Base-by-base conservation (phyloP, 2,113 vertebrate genomes). In the Pygoscelis adeliae region DNA sequence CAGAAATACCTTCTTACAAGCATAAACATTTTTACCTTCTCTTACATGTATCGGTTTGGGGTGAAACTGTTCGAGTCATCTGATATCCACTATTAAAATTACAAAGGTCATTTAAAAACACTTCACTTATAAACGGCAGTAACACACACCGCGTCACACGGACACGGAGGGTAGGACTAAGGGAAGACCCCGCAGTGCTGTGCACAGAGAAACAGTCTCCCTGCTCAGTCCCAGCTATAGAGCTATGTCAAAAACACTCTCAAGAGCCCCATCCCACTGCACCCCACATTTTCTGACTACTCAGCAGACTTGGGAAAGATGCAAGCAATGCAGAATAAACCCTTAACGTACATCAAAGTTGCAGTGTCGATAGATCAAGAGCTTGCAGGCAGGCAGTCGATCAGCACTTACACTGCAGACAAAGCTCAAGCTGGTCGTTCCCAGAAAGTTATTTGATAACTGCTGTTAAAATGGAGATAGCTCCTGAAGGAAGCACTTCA, bases 381-480 rank as follows among this genome's bases (percentile, higher is more conserved):
- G 78, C 85, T 95, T 58, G 78, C 67, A 70, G 62, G 82, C 82
- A 77, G 71, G 58, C 5, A 1, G 79, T 83, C 71, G 8, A 87
- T 97, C 55, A 81, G 86, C 83, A 78, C 55, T 94, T 89, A 86
- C 6, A 4, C n/a, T 66, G 67, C 85, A 93, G 83, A 85, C 62
- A 66, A 78, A 61, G 79, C 59, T 66, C 22, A 2, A 78, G 7
- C 3, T 0, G 0, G 67, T 74, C 19, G 1, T 27, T 89, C 73
- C 73, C 5, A 9, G 52, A 58, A 84, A 91, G 79, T 77, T 86
- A 96, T 66, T 80, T 83, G 79, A 62, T 86, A 90, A 92, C 85
- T 77, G 36, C 44, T 90, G 79, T 79, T 93, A 92, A 92, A 94
- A 83, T 23, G 21, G 52, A 80, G 73, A 65, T 7, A 47, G 80